Base-by-base conservation (phyloP, 2,797 vertebrate genomes). In the Enoplosus armatus region DNA sequence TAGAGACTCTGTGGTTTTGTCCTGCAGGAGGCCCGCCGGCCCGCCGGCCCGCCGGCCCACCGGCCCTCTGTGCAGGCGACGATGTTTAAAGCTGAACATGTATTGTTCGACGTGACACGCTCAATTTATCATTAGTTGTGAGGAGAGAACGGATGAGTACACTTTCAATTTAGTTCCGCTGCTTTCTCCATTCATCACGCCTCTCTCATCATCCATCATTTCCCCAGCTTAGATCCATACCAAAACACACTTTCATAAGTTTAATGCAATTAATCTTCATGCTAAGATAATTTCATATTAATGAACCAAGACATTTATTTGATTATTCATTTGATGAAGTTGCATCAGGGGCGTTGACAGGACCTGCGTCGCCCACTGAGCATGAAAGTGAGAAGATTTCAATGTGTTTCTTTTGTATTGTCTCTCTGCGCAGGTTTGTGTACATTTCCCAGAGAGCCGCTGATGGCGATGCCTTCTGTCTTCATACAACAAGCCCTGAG, bases 111-210 rank as follows among this genome's bases (percentile, higher is more conserved):
- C 92, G 95, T 96, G 97, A 98, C 97, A 97, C 95, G 97, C 97
- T 97, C 98, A 97, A 98, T 99, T 98, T 97, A 97, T 99, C 98
- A 98, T 97, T 97, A 97, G 97, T 97, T 98, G 97, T 97, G 97
- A 97, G 96, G 94, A 92, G 94, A 95, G 96, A 97, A 98, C 95
- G 97, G 97, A 98, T 98, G 98, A 98, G 97, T 98, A 97, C 97
- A 98, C 98, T 97, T 99, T 97, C 97, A 98, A 99, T 99, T 99
- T 98, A 99, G 97, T 98, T 97, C 96, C 92, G 96, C 96, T 95
- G 97, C 96, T 96, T 97, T 97, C 96, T 98, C 96, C 97, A 98
- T 98, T 97, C 97, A 98, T 99, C 97, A 98, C 90, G 87, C 88
- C 79, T 85, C 94, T 90, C 95, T 96, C 97, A 95, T 96, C 97